Percentiles rank a stretch among this genome's conserved stretches.
These are phyloP conservation scores for Vulpes vulpes DNA, from an alignment of 2,113 vertebrate species.

Conservation along the genomic window DNA sequence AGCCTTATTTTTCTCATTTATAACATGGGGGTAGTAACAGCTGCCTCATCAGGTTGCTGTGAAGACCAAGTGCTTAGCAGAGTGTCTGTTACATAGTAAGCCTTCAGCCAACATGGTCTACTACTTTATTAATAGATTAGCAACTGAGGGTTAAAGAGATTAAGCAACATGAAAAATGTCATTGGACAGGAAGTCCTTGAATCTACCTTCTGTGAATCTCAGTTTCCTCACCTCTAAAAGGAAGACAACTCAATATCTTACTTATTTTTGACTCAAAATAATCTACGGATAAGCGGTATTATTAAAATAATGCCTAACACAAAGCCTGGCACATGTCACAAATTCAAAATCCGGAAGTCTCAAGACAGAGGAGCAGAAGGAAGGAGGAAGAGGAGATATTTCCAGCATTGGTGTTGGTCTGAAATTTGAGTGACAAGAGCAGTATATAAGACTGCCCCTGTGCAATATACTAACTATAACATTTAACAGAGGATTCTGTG, in stretches of 20 bases:
- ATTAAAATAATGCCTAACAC: neutral
- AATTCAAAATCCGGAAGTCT: neutral
- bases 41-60: neutral
- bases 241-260: neutral
- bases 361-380: neutral
- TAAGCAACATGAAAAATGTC: neutral
- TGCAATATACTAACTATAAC: neutral
- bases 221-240: neutral
- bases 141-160: neutral
- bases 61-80: neutral
- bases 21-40: neutral
- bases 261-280: neutral
- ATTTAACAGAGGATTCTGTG: neutral
- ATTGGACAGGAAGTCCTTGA: neutral
- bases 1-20: neutral
- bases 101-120: neutral
- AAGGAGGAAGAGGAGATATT: rapidly evolving
- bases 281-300: neutral
- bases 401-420: neutral
- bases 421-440: neutral
- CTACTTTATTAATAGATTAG: neutral
- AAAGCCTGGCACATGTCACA: neutral
- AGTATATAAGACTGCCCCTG: neutral
- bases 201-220: neutral
- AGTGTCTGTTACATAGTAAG: neutral